phyloP scores from a whole-genome alignment of 2,797 vertebrate species.

The Pseudocheirus occidentalis region DNA sequence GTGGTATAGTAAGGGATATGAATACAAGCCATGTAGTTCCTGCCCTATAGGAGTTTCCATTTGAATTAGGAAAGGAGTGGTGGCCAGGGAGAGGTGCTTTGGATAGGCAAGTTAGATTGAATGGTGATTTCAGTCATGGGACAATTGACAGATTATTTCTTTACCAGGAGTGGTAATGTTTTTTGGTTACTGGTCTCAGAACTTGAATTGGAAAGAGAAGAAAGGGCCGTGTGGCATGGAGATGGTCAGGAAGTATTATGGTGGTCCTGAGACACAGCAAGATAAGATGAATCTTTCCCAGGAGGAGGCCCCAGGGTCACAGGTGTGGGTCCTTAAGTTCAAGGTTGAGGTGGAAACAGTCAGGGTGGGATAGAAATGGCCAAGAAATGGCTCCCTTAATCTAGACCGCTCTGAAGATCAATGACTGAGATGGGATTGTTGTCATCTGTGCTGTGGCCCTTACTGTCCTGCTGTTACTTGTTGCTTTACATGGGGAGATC shows the following conservation, averaged over 20 bases:
- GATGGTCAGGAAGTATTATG: background rate
- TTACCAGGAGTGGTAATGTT: background rate
- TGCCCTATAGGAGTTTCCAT: background rate
- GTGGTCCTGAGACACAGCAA: background rate
- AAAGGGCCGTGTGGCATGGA: background rate
- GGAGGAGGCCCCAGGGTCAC: background rate
- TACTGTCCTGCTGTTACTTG: background rate
- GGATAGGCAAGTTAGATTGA: background rate
- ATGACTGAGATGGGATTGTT: background rate
- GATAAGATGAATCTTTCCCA: background rate
- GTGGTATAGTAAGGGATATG: background rate
- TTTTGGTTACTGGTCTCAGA: background rate
- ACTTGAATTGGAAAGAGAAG: background rate
- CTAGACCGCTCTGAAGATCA: background rate
- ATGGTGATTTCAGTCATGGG: background rate
- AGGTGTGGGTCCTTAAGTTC: background rate
- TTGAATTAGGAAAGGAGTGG: background rate
- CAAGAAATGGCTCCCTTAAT: background rate
- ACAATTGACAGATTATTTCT: background rate
- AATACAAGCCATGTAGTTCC: background rate
- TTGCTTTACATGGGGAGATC: background rate
- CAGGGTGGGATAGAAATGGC: background rate
- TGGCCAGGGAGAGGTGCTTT: background rate
- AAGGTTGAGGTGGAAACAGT: background rate
- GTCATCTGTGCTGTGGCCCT: background rate